Evolutionary conservation across 2,113 vertebrate genomes (phyloP).

Genomic region (Ammodytes dubius): DNA sequence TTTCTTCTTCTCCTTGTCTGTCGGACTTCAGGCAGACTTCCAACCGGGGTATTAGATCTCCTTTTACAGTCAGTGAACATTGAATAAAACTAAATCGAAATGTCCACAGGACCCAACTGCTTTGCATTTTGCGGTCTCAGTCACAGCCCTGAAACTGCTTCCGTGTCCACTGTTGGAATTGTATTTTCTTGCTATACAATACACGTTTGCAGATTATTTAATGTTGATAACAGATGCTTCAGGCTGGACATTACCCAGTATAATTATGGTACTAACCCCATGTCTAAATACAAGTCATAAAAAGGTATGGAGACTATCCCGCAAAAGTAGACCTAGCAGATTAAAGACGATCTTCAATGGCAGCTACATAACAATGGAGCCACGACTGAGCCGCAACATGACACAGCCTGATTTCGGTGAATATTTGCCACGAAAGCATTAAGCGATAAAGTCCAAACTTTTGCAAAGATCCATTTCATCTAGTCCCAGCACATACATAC

Average conservation of each 20-base stretch:
- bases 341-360: neutral
- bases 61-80: neutral
- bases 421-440: neutral
- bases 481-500: neutral
- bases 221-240: too few species aligned
- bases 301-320: too few species aligned
- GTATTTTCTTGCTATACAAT: neutral
- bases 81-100: neutral
- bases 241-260: too few species aligned
- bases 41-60: slow-evolving; percentile 59
- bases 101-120: slow-evolving; percentile 39
- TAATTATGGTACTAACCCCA: too few species aligned
- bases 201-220: too few species aligned
- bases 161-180: neutral
- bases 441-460: neutral
- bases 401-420: neutral
- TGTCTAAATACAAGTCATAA: too few species aligned
- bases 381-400: rapidly evolving
- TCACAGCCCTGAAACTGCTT: too few species aligned
- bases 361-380: neutral
- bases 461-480: neutral
- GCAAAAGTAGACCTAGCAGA: neutral
- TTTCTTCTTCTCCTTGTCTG: slow-evolving; percentile 43
- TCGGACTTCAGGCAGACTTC: slow-evolving; percentile 40
- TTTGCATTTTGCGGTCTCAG: neutral